These are phyloP conservation scores for Petrolisthes cinctipes DNA, from an alignment of 2,888 invertebrate species.

Conservation along the genomic window DNA sequence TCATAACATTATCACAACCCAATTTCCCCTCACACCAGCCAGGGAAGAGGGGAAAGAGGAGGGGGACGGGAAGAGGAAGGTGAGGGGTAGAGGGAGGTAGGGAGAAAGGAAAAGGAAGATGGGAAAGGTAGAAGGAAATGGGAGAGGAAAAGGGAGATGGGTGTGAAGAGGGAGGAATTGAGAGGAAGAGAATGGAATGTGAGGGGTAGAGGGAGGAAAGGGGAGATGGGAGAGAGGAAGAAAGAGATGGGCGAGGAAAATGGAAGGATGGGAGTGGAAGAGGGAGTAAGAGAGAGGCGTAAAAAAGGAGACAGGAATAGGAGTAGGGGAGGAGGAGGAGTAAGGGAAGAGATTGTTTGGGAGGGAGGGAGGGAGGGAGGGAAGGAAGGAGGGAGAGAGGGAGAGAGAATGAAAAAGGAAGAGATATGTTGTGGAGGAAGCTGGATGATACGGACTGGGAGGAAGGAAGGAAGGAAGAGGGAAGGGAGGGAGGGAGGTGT, in stretches of 20 bases:
- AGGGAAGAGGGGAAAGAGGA: slow-evolving; percentile 20
- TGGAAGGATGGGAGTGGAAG: neutral
- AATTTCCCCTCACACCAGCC: slow-evolving; percentile 46
- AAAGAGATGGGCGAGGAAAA: no score
- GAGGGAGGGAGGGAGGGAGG: neutral
- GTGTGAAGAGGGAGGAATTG: neutral
- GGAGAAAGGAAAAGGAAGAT: neutral
- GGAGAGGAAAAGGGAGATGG: neutral
- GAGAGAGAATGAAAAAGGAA: neutral
- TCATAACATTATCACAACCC: slow-evolving; percentile 57
- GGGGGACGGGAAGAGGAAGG: neutral
- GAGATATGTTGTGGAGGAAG: neutral
- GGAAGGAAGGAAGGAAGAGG: neutral
- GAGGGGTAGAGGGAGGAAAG: neutral
- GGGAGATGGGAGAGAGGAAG: slow-evolving; percentile 16
- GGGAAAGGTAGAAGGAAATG: neutral
- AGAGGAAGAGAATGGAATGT: neutral
- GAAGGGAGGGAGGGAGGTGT: neutral
- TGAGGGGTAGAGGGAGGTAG: neutral
- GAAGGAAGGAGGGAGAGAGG: slow-evolving; percentile 10
- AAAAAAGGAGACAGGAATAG: neutral
- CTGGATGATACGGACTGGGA: neutral
- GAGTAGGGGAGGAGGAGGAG: neutral
- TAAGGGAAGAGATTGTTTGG: neutral
- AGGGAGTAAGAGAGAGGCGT: neutral